phyloP scores from a whole-genome alignment of 2,113 vertebrate genomes.

The Poeciliopsis occidentalis region DNA sequence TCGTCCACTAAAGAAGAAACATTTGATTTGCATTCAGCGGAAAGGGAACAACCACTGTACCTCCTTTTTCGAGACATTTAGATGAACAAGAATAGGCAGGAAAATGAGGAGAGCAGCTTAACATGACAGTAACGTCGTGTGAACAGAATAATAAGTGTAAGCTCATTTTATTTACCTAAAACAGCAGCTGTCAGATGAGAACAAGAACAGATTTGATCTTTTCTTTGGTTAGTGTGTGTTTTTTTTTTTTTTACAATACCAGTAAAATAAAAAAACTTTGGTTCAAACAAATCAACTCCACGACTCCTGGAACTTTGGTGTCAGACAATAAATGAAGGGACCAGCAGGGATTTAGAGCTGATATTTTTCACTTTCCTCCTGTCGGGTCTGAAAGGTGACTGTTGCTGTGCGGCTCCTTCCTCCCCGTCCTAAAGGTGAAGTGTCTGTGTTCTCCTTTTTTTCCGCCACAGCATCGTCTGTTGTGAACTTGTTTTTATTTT shows the following conservation, averaged over 20 bases:
- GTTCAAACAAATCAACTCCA: background rate
- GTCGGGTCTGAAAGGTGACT: background rate
- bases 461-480: background rate
- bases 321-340: background rate
- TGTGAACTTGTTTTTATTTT: background rate
- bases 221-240: background rate
- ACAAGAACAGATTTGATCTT: background rate
- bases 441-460: background rate
- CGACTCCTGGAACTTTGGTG: background rate
- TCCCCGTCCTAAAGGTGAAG: no score
- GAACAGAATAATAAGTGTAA: background rate
- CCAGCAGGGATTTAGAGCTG: background rate
- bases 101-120: background rate
- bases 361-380: background rate
- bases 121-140: background rate
- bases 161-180: background rate
- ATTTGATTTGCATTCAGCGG: background rate
- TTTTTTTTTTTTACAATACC: background rate
- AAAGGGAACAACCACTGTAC: background rate
- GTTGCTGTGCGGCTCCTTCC: background rate
- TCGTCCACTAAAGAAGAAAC: background rate
- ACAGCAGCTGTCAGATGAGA: background rate
- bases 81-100: background rate
- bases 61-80: background rate
- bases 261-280: background rate